phyloP scores from a whole-genome alignment of 1,140 invertebrate genomes.

The Thalassaphorura encarpata region DNA sequence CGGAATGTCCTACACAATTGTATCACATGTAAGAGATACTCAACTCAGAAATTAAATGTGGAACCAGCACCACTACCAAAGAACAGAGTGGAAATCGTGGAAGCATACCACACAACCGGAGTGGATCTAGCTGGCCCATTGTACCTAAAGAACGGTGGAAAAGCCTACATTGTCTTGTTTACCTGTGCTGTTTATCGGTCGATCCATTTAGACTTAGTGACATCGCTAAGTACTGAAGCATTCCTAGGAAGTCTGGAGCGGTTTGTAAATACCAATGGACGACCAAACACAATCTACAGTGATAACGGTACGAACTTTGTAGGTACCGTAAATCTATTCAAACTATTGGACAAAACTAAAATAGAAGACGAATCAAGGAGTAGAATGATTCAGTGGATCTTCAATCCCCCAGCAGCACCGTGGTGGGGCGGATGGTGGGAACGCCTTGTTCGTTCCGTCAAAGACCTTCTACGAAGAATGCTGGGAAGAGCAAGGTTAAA shows the following conservation, averaged over 20 bases:
- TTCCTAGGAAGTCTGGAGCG: constrained; percentile 31
- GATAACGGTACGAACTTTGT: constrained; percentile 37
- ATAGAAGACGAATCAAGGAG: constrained; percentile 16
- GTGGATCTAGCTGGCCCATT: constrained; percentile 33
- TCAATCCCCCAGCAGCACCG: constrained; percentile 36
- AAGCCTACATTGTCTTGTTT: constrained; percentile 33
- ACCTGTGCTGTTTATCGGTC: constrained; percentile 34
- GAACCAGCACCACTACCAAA: constrained; percentile 24
- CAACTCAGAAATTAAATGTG: background rate
- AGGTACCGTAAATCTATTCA: constrained; percentile 25
- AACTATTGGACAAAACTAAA: constrained; percentile 23
- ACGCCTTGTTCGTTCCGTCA: constrained; percentile 36
- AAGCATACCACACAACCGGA: constrained; percentile 19
- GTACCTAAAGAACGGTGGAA: constrained; percentile 11
- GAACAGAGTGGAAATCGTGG: constrained; percentile 29
- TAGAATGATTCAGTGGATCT: constrained; percentile 35
- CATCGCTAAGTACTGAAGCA: constrained; percentile 21
- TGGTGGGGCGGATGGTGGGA: constrained; percentile 39
- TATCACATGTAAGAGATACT: background rate
- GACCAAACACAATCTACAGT: constrained; percentile 16
- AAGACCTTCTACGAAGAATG: constrained; percentile 33
- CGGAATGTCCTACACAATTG: background rate
- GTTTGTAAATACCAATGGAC: constrained; percentile 31
- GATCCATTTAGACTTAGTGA: constrained; percentile 33
- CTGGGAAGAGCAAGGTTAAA: constrained; percentile 32